These are phyloP conservation scores for Resseliella maxima DNA, from an alignment of 2,888 invertebrate species.

Conservation along the genomic window DNA sequence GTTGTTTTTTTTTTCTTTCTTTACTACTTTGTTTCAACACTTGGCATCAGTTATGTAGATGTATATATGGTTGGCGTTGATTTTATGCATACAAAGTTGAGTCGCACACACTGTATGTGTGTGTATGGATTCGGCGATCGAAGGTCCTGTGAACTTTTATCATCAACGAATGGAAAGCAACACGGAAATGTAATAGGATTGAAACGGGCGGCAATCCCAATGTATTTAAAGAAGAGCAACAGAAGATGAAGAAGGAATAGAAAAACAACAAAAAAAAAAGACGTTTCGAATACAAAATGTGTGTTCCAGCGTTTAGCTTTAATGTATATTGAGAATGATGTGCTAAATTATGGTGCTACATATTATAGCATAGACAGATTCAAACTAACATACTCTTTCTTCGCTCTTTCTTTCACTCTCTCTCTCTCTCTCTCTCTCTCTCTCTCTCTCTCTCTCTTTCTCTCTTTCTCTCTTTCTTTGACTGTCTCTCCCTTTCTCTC, in stretches of 20 bases:
- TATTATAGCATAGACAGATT: too few species aligned
- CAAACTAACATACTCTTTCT: too few species aligned
- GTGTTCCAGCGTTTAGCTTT: conserved; percentile 32
- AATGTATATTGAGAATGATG: conserved; percentile 5
- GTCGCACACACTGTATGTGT: not conserved
- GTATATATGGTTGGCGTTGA: not conserved
- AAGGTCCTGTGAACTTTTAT: not conserved
- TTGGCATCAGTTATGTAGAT: not conserved
- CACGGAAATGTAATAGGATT: conserved; percentile 5
- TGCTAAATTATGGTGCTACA: conserved; percentile 15
- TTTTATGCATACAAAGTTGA: conserved; percentile 3
- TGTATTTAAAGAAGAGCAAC: conserved; percentile 1
- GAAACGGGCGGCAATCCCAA: not conserved
- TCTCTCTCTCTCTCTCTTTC: not conserved
- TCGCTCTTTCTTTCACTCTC: not conserved
- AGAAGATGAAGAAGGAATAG: too few species aligned
- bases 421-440: not conserved
- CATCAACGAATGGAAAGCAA: not conserved
- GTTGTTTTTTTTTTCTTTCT: not conserved
- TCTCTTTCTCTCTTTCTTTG: not conserved
- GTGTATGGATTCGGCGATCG: conserved; percentile 31
- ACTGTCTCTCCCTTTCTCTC: too few species aligned
- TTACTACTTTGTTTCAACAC: not conserved
- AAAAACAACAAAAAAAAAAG: not conserved
- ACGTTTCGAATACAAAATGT: not conserved